Evolutionary conservation across 1,140 invertebrate genomes (phyloP).

Genomic region (Drosophila oshimai): DNA sequence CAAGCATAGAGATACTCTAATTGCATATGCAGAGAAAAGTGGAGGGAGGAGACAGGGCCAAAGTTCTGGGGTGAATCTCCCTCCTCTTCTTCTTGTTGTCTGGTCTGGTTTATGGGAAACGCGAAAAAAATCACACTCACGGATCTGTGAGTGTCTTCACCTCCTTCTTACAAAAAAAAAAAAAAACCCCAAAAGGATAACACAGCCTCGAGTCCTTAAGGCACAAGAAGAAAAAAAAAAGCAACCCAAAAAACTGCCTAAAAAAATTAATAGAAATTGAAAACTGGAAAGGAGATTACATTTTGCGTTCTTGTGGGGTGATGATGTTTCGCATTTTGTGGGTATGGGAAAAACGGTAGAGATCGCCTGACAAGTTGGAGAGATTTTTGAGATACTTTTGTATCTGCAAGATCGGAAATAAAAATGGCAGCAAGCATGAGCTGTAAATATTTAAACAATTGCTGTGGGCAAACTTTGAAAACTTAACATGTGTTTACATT

Average conservation of each 20-base stretch:
- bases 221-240: slow-evolving; percentile 13
- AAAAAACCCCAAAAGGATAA: slow-evolving; percentile 18
- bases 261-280: slow-evolving; percentile 27
- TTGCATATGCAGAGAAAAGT: slow-evolving; percentile 28
- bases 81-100: slow-evolving; percentile 3
- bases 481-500: no score
- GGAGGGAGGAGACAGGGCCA: slow-evolving; percentile 14
- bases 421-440: neutral
- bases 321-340: neutral
- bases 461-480: no score
- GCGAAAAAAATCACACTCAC: slow-evolving; percentile 38
- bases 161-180: neutral
- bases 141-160: slow-evolving; percentile 3
- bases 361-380: slow-evolving; percentile 9
- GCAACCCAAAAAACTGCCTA: neutral
- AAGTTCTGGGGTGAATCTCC: slow-evolving; percentile 35
- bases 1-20: slow-evolving; percentile 45
- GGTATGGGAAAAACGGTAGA: neutral
- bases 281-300: slow-evolving; percentile 48
- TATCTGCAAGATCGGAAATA: no score
- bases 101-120: slow-evolving; percentile 37
- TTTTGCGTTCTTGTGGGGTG: neutral
- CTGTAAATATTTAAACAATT: neutral
- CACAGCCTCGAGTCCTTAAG: neutral
- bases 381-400: neutral